These are phyloP conservation scores for Drosophila pseudoananassae DNA, from an alignment of 1,140 invertebrate genomes.

Conservation along the genomic window DNA sequence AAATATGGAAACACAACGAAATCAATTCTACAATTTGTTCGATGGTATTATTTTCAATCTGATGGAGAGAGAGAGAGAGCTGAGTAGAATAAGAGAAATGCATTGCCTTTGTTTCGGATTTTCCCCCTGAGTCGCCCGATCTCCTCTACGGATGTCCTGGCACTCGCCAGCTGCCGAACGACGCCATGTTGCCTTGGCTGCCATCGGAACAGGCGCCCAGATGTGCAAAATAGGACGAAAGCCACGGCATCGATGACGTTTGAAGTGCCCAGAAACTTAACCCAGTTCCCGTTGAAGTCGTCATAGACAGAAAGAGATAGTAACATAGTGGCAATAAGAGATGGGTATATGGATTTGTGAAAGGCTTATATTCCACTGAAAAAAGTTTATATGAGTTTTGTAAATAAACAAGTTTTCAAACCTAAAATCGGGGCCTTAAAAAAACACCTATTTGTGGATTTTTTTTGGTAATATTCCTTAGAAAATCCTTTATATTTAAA, in stretches of 20 bases:
- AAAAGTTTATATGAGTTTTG: background rate
- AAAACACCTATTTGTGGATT: background rate
- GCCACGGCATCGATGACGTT: conserved; percentile 42
- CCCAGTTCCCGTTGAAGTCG: conserved; percentile 39
- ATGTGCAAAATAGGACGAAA: conserved; percentile 4
- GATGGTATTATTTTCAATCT: conserved; percentile 64
- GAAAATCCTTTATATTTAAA: background rate
- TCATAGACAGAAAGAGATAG: conserved; percentile 13
- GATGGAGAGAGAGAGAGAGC: background rate
- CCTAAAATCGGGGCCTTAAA: background rate
- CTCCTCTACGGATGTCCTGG: background rate
- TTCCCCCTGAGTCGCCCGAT: background rate
- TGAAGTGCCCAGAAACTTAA: conserved; percentile 50
- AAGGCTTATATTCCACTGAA: background rate
- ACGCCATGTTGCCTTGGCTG: conserved; percentile 44
- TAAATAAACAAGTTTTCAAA: no score
- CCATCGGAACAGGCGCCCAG: conserved; percentile 36
- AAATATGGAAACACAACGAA: conserved; percentile 32
- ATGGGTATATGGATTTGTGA: background rate
- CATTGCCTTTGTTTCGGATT: background rate
- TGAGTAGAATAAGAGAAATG: background rate
- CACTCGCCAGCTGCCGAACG: conserved; percentile 3
- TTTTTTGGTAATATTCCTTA: background rate
- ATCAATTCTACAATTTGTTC: conserved; percentile 62
- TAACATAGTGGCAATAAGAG: background rate